Conservation (phyloP, 2,888 invertebrate genomes). For the Stenodema calcarata region DNA sequence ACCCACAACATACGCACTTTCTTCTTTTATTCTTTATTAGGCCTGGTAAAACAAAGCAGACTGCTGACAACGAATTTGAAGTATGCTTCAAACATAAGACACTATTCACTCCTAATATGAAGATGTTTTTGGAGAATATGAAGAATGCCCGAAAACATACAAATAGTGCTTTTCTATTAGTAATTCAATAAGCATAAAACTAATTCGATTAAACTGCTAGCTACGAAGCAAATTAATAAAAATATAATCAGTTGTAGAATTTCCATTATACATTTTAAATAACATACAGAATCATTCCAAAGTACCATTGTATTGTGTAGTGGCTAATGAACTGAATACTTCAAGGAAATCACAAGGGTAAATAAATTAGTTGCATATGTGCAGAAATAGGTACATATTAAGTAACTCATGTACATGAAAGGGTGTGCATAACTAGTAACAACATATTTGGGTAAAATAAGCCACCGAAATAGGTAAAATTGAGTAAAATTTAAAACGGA, state of each 20-base stretch:
- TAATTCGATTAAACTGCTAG: neutral
- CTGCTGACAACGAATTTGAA: neutral
- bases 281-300: neutral
- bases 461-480: no score
- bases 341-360: neutral
- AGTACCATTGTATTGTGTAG: neutral
- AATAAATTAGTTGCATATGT: neutral
- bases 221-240: neutral
- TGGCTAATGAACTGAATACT: neutral
- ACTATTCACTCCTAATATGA: neutral
- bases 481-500: no score
- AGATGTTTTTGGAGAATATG: neutral
- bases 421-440: no score
- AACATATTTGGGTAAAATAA: no score
- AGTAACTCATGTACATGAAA: no score
- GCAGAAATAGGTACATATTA: no score
- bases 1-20: neutral
- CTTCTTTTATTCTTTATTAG: slow-evolving; percentile 3
- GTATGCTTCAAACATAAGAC: neutral
- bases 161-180: neutral
- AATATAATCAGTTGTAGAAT: neutral
- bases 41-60: neutral
- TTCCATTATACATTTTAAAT: neutral
- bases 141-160: neutral
- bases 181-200: neutral